Evolutionary conservation across 2,113 vertebrate species (phyloP), one percentile per base, ranked within the genome.

Genomic region (Toxostoma redivivum): DNA sequence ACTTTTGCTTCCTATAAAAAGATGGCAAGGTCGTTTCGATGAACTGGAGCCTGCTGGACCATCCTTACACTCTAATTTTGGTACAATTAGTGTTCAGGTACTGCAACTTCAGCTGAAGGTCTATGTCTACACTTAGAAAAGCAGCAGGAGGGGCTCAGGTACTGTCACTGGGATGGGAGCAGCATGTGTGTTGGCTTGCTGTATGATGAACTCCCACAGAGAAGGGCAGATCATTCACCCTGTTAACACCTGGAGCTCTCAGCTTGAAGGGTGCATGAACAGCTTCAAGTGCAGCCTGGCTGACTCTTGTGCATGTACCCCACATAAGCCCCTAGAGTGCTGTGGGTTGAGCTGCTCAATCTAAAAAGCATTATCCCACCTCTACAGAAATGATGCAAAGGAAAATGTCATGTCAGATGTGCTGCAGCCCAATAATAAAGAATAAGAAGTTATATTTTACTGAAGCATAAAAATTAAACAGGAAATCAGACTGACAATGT

Each of bases 1-100:
- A 31, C 22, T 37, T 35, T 7, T 73, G 27, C 45, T 74, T 69
- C 60, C 60, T 40, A n/a, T 58, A 25, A 51, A 37, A 58, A 44
- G 45, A 11, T 0, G 3, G 12, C 5, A 44, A 11, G 9, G 62
- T 33, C 0, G 0, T 20, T 70, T 28, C 3, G 18, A 73, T 66
- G 88, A 53, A 50, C 18, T 27, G 6, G 19, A 44, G n/a, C 31
- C 38, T 7, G 35, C 12, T 35, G 64, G 72, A 28, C 45, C 11
- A 10, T 1, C 3, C 38, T 33, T 58, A 38, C 67, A 56, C 51
- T 83, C 79, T 38, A n/a, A 23, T 7, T 70, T 61, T 30, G 8
- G 25, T 45, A 22, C 74, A 47, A 4, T 53, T 35, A 25, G 20
- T 2, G 31, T 21, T n/a, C 27, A 38, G 58, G 45, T 40, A 31